Base-by-base conservation (phyloP, 2,888 invertebrate species). In the Apotomis betuletana region DNA sequence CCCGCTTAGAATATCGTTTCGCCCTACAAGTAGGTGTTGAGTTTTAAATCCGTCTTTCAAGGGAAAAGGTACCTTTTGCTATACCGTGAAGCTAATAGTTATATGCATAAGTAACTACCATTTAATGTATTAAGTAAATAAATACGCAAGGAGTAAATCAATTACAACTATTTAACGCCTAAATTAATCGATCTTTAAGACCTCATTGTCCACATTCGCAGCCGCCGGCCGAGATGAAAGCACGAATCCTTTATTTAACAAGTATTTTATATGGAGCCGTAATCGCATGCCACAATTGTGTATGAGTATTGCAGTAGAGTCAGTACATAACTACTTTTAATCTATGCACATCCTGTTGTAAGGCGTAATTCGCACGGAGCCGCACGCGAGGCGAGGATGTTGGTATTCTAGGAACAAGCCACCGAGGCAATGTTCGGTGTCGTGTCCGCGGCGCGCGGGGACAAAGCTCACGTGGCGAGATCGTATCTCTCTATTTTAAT, bases 361-460 rank as follows among this genome's bases (percentile, higher is more conserved):
- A 44, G 41, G 58, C 15, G 51, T 64, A 59, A 69, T 59, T 70
- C 58, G 70, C 70, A 27, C n/a, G 15, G 5, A 63, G 52, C 38
- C 10, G 59, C 70, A 70, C 58, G 70, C 63, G 58, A 70, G n/a
- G 52, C n/a, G 44, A 63, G 51, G 15, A 70, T 49, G 49, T 62
- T 63, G 54, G 46, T 49, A 63, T 58, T 63, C n/a, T 49, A 44
- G 38, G 36, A 27, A 12, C 49, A 9, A 6, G 49, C 49, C 49
- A 49, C 8, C 49, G 9, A 41, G 41, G 5, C 41, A 4, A 27
- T 27, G 27, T 27, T 41, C 5, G 41, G 27, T 27, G 27, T 27
- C 27, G 27, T 27, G 27, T 27, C 27, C 27, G 27, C 27, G 27
- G 41, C 41, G 41, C 41, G 5, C 41, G 41, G 5, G 5, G 41